Evolutionary conservation across 2,113 vertebrate species (phyloP).

Genomic region (Chauna torquata): DNA sequence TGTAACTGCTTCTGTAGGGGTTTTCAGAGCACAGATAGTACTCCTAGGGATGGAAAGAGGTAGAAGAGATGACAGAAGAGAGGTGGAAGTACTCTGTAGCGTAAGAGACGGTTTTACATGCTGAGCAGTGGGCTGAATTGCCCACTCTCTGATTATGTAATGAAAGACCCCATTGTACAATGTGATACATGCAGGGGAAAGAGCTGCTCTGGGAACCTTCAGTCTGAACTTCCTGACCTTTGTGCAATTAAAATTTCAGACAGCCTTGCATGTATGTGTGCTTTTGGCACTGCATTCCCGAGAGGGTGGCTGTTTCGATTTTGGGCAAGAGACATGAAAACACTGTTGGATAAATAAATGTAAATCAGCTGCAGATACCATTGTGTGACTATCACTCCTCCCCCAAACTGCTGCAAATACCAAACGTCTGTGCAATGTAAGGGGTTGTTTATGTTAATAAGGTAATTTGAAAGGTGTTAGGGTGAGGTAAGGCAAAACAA

Average conservation of each 20-base stretch:
- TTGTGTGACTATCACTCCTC: slow-evolving; percentile 9
- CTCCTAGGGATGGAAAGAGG: not conserved
- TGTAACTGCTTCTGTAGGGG: not conserved
- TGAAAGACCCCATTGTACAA: slow-evolving; percentile 36
- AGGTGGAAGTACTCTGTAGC: not conserved
- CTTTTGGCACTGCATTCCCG: not conserved
- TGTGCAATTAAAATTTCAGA: slow-evolving; percentile 50
- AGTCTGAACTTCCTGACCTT: slow-evolving; percentile 16
- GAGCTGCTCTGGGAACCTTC: not conserved
- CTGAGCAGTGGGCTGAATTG: not conserved
- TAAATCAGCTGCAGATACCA: slow-evolving; percentile 24
- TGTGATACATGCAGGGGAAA: not conserved
- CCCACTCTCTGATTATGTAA: not conserved
- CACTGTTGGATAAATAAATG: slow-evolving; percentile 36
- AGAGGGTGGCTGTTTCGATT: not conserved
- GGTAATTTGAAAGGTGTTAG: slow-evolving; percentile 45
- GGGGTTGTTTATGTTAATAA: not conserved
- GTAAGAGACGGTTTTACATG: not conserved
- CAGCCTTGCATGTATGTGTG: not conserved
- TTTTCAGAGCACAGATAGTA: not conserved
- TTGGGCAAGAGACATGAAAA: slow-evolving; percentile 17
- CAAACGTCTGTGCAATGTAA: not conserved
- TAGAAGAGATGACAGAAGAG: not conserved
- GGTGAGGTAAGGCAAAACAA: slow-evolving; percentile 58
- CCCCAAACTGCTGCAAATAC: not conserved